phyloP scores from a whole-genome alignment of 2,888 invertebrate genomes.

The Poecilobothrus nobilitatus region DNA sequence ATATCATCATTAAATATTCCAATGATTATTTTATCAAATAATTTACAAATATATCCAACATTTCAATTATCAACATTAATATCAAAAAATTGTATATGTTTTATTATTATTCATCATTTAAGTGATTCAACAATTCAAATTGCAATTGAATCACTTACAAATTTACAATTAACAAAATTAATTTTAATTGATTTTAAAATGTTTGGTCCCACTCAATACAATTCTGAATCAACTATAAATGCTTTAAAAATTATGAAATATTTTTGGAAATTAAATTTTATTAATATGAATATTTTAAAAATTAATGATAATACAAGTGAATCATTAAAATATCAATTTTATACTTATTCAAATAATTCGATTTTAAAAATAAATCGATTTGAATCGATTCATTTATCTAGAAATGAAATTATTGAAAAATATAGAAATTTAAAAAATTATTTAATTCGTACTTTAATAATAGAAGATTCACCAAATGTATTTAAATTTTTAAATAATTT shows the following conservation, averaged over 20 bases:
- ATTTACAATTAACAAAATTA: background rate
- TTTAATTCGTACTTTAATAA: background rate
- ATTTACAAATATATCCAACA: background rate
- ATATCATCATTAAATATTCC: background rate
- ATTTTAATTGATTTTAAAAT: background rate
- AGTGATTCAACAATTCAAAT: background rate
- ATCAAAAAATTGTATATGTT: background rate
- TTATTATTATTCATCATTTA: background rate
- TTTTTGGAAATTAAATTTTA: background rate
- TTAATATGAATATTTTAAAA: background rate
- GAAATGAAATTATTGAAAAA: background rate
- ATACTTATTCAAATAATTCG: background rate
- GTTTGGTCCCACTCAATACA: background rate
- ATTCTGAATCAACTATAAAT: background rate
- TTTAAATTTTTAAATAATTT: background rate
- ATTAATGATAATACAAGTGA: background rate
- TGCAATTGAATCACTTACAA: background rate
- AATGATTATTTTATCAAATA: background rate
- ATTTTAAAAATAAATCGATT: background rate
- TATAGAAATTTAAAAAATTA: background rate
- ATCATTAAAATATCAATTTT: background rate
- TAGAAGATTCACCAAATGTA: background rate
- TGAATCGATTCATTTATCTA: background rate
- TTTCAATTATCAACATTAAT: background rate
- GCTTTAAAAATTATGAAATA: background rate